These are phyloP conservation scores for Zaprionus vittiger DNA, from an alignment of 1,140 invertebrate genomes.

Conservation along the genomic window DNA sequence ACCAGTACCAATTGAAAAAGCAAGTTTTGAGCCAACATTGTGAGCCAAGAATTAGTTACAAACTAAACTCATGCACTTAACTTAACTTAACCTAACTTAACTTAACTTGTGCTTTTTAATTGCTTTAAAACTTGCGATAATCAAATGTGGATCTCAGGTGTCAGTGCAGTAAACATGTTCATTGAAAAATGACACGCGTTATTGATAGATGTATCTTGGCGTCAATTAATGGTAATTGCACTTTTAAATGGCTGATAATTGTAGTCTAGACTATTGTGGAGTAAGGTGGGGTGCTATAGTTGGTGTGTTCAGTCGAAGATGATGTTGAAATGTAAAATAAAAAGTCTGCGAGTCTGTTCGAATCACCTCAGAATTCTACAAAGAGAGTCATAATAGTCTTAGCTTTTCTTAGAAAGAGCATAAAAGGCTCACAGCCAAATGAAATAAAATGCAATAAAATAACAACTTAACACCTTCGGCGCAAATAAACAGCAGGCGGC, in stretches of 20 bases:
- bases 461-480: conserved; percentile 60
- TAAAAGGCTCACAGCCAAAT: conserved; percentile 45
- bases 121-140: background rate
- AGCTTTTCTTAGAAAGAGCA: conserved; percentile 25
- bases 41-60: background rate
- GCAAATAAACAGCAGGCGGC: conserved; percentile 31
- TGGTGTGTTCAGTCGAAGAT: too few relatives aligned
- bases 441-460: conserved; percentile 56
- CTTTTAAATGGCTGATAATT: background rate
- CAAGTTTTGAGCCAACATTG: background rate
- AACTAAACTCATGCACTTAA: background rate
- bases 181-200: background rate
- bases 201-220: background rate
- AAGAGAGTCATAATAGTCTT: conserved; percentile 36
- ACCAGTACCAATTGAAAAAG: background rate
- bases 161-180: background rate
- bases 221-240: background rate
- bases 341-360: background rate
- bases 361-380: conserved; percentile 9
- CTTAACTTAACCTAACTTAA: too few relatives aligned
- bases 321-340: background rate
- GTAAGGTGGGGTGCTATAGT: too few relatives aligned
- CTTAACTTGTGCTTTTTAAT: background rate
- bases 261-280: background rate
- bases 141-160: background rate